Conservation (phyloP, 1,140 invertebrate genomes). For the Metopolophium dirhodum region DNA sequence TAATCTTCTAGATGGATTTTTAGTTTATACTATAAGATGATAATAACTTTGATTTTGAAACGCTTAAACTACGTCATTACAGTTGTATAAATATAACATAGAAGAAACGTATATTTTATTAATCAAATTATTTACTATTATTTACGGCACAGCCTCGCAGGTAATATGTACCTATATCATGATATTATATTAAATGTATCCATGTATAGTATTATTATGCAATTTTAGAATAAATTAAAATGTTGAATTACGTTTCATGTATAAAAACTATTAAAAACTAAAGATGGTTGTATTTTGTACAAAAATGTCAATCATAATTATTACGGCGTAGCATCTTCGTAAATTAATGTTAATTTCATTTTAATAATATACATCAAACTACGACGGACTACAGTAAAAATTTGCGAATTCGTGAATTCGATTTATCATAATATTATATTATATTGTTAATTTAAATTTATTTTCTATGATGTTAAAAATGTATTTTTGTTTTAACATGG, state of each 20-base stretch:
- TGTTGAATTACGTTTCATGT: not conserved
- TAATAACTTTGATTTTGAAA: not conserved
- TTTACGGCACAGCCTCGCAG: not conserved
- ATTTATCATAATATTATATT: too few relatives aligned
- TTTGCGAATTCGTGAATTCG: not conserved
- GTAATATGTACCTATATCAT: not conserved
- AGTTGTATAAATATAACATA: not conserved
- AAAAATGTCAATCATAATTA: conserved; percentile 3
- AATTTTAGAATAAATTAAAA: not conserved
- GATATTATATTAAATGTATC: not conserved
- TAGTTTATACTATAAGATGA: too few relatives aligned
- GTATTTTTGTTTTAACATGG: too few relatives aligned
- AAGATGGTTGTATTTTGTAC: not conserved
- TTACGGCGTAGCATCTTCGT: not conserved
- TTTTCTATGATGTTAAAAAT: too few relatives aligned
- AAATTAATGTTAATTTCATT: not conserved
- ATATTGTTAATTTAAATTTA: too few relatives aligned
- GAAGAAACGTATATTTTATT: not conserved
- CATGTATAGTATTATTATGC: not conserved
- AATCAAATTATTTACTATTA: not conserved
- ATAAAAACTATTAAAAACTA: not conserved
- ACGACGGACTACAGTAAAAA: not conserved
- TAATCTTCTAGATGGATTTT: not conserved
- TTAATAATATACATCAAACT: not conserved
- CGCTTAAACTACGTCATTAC: not conserved